These are phyloP conservation scores for Panurus biarmicus DNA, from an alignment of 2,113 vertebrate genomes.

Conservation along the genomic window DNA sequence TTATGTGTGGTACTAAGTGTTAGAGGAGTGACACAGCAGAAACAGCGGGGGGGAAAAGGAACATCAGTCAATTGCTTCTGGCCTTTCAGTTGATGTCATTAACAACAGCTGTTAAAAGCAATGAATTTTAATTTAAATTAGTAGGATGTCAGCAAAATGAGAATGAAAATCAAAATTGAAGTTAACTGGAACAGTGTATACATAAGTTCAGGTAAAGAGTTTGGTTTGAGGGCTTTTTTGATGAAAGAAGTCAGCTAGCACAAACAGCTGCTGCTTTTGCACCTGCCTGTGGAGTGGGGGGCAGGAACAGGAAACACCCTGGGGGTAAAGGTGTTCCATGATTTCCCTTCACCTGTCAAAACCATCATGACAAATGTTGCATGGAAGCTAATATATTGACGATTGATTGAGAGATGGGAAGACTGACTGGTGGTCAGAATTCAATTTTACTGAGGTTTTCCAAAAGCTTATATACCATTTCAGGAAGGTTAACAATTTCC, in stretches of 20 bases:
- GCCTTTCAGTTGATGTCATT: not conserved
- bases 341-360: not conserved
- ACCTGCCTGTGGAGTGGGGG: not conserved
- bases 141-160: not conserved
- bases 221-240: not conserved
- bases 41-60: not conserved
- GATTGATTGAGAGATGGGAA: too few species aligned
- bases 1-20: not conserved
- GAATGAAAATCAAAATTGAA: not conserved
- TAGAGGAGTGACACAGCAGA: not conserved
- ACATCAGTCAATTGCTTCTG: not conserved
- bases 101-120: not conserved
- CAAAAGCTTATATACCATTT: too few species aligned
- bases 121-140: not conserved
- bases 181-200: not conserved
- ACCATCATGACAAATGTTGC: not conserved
- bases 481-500: too few species aligned
- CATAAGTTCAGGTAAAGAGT: not conserved
- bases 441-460: too few species aligned
- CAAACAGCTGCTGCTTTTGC: not conserved
- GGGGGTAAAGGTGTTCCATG: not conserved
- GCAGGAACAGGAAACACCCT: not conserved
- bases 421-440: too few species aligned
- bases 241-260: not conserved
- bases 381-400: too few species aligned